phyloP scores from a whole-genome alignment of 2,888 invertebrate species.

The Pristionchus maxplancki region DNA sequence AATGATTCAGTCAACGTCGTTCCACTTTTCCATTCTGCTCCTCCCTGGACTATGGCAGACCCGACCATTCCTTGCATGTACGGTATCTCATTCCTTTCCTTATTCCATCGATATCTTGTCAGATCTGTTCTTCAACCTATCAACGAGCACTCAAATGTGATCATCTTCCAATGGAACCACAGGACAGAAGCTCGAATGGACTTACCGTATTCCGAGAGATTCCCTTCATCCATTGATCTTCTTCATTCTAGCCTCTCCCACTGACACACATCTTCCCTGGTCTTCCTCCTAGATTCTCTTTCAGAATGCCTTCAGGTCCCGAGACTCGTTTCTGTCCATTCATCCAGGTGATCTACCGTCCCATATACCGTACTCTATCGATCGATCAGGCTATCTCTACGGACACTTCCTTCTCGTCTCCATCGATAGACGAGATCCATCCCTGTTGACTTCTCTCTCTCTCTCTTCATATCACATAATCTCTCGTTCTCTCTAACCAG shows the following conservation, averaged over 20 bases:
- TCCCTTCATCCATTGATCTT: neutral
- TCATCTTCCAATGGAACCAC: neutral
- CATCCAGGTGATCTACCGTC: slow-evolving; percentile 12
- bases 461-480: neutral
- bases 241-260: neutral
- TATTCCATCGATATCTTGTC: neutral
- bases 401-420: neutral
- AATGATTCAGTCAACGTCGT: slow-evolving; percentile 14
- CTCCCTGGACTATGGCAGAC: neutral
- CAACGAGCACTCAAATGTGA: neutral
- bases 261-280: slow-evolving; percentile 3
- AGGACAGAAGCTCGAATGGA: slow-evolving; percentile 13
- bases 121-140: neutral
- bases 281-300: neutral
- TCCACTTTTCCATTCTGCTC: slow-evolving; percentile 55
- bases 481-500: neutral
- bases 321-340: slow-evolving; percentile 47
- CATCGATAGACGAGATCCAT: neutral
- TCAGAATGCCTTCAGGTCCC: neutral
- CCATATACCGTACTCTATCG: neutral
- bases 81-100: neutral
- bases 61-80: neutral
- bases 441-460: neutral
- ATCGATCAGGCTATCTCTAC: slow-evolving; percentile 33
- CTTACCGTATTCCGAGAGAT: neutral